These are phyloP conservation scores for Eupithecia dodoneata DNA, from an alignment of 2,888 invertebrate genomes.

Conservation along the genomic window DNA sequence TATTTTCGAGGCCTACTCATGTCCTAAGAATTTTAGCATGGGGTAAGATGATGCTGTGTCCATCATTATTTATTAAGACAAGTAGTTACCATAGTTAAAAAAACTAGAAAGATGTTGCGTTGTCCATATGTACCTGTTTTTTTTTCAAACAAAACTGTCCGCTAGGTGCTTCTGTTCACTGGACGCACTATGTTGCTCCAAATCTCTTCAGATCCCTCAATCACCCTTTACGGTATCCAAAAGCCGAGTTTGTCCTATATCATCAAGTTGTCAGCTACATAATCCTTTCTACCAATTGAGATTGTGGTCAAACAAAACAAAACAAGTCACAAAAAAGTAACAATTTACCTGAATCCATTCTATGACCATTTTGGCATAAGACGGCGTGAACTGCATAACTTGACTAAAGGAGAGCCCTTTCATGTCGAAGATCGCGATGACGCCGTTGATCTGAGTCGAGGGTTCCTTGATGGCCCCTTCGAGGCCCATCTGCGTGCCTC, in stretches of 20 bases:
- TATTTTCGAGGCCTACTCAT: neutral
- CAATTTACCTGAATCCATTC: conserved; percentile 87
- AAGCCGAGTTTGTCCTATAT: neutral
- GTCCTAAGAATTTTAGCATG: neutral
- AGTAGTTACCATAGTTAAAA: neutral
- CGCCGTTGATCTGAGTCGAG: conserved; percentile 90
- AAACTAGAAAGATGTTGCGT: too few species aligned
- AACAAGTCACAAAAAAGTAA: neutral
- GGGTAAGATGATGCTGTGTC: neutral
- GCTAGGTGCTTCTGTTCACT: neutral
- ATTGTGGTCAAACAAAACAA: too few species aligned
- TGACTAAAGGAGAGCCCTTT: conserved; percentile 89
- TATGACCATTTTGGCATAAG: conserved; percentile 88
- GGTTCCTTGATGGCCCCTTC: conserved; percentile 92
- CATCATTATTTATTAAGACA: neutral
- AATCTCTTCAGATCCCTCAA: neutral
- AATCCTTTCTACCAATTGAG: too few species aligned
- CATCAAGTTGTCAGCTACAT: neutral
- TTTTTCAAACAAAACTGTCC: too few species aligned
- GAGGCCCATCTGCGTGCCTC: conserved; percentile 87
- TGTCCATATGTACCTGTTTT: too few species aligned
- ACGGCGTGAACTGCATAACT: conserved; percentile 90
- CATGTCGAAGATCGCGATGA: conserved; percentile 89
- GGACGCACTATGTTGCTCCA: neutral
- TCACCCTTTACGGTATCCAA: neutral